A percentile compares a stretch with the other conserved stretches of the same genome.
These are phyloP conservation scores for Macrosiphum euphorbiae DNA, from an alignment of 2,888 invertebrate genomes.

Conservation along the genomic window DNA sequence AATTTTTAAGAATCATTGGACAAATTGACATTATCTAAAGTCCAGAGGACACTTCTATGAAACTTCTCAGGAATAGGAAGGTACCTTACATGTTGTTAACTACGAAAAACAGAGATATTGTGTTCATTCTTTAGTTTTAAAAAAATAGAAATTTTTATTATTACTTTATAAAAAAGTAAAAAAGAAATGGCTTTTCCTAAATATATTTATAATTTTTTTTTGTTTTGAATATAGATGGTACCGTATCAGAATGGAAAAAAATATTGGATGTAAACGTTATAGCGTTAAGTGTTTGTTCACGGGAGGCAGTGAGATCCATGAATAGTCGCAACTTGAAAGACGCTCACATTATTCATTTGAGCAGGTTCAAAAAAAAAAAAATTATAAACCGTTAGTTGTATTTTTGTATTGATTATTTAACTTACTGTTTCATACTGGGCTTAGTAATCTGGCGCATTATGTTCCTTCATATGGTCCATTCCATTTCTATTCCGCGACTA, in stretches of 20 bases:
- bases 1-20: neutral
- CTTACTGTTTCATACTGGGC: neutral
- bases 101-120: neutral
- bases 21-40: neutral
- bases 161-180: no score
- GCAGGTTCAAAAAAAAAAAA: conserved; percentile 66
- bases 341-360: conserved; percentile 67
- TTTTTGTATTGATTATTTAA: neutral
- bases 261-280: conserved; percentile 67
- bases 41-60: neutral
- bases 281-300: conserved; percentile 67
- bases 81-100: neutral
- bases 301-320: conserved; percentile 67
- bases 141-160: neutral
- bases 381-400: neutral
- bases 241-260: conserved; percentile 67
- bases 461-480: conserved; percentile 67
- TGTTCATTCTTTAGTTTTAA: neutral
- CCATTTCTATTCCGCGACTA: conserved; percentile 71
- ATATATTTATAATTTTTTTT: neutral
- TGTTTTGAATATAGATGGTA: conserved; percentile 66
- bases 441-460: conserved; percentile 67
- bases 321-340: conserved; percentile 66
- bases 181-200: neutral
- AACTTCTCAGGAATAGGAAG: neutral